These are phyloP conservation scores for Arvicanthis niloticus DNA, from an alignment of 2,113 vertebrate species.

Conservation along the genomic window DNA sequence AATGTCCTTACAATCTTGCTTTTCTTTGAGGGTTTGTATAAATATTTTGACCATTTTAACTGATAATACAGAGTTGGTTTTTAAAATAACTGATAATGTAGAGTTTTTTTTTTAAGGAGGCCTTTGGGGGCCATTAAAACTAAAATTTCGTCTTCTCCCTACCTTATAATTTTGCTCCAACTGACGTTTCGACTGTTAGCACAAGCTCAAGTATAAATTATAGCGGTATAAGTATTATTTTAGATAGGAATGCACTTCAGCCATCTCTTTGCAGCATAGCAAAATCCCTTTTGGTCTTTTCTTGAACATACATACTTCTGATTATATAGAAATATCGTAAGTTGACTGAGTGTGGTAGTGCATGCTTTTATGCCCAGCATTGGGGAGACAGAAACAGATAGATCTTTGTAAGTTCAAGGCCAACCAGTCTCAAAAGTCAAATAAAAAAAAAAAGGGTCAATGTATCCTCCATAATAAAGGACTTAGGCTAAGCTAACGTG, in stretches of 20 bases:
- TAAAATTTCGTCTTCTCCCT: slow-evolving; percentile 35
- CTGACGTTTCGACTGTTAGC: slow-evolving; percentile 3
- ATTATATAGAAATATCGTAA: slow-evolving; percentile 16
- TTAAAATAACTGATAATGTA: not conserved
- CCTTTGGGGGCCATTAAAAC: not conserved
- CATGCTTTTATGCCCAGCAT: not conserved
- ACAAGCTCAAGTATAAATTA: slow-evolving; percentile 2
- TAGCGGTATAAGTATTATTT: slow-evolving; percentile 13
- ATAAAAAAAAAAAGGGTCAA: not conserved
- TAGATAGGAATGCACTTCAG: slow-evolving; percentile 4
- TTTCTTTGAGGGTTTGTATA: slow-evolving; percentile 9
- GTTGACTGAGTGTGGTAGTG: too few relatives aligned
- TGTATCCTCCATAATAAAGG: not conserved
- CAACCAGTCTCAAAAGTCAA: not conserved
- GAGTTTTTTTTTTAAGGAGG: not conserved
- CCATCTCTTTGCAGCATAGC: not conserved
- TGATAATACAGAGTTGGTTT: not conserved
- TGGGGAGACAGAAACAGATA: not conserved
- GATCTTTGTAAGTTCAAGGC: not conserved
- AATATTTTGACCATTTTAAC: slow-evolving; percentile 50
- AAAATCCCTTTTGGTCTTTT: slow-evolving; percentile 16
- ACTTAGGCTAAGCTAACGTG: not conserved
- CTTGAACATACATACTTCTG: not conserved
- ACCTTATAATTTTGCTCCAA: not conserved
- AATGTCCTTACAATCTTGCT: slow-evolving; percentile 11